Conservation (phyloP, 2,113 vertebrate genomes). For the Pedetes capensis region DNA sequence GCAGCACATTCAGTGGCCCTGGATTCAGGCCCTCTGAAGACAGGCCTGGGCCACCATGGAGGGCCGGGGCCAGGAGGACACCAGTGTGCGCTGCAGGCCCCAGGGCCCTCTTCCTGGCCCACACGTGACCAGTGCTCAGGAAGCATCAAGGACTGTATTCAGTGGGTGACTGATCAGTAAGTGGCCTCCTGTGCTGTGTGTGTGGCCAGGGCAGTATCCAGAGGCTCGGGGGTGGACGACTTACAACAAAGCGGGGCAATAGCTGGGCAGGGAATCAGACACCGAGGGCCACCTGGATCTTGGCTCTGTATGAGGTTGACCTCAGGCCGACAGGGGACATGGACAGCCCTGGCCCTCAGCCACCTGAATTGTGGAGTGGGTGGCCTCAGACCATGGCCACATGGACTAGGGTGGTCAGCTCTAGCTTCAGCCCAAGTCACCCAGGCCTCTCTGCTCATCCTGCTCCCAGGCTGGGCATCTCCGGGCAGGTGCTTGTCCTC, state of each 20-base stretch:
- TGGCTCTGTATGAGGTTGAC: rapidly evolving
- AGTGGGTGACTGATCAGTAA: background rate
- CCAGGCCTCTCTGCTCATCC: background rate
- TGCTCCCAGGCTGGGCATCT: background rate
- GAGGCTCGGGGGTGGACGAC: background rate
- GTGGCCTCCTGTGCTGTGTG: background rate
- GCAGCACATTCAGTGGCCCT: too few species aligned
- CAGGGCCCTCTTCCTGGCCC: background rate
- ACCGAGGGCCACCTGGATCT: background rate
- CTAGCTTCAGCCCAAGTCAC: background rate
- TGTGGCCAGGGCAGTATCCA: background rate
- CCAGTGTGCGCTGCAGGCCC: too few species aligned
- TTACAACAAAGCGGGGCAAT: background rate
- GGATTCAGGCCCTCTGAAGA: background rate
- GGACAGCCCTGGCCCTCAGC: background rate
- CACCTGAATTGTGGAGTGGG: background rate
- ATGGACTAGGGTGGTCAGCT: background rate
- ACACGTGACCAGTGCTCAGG: background rate
- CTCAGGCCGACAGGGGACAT: background rate
- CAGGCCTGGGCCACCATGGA: background rate
- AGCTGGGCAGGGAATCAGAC: background rate
- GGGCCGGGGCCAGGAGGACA: background rate
- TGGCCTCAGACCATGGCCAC: background rate
- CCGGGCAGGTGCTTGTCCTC: background rate
- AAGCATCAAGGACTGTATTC: background rate